Evolutionary conservation across 2,113 vertebrate species (phyloP).

Genomic region (Cynopterus brachyotis): DNA sequence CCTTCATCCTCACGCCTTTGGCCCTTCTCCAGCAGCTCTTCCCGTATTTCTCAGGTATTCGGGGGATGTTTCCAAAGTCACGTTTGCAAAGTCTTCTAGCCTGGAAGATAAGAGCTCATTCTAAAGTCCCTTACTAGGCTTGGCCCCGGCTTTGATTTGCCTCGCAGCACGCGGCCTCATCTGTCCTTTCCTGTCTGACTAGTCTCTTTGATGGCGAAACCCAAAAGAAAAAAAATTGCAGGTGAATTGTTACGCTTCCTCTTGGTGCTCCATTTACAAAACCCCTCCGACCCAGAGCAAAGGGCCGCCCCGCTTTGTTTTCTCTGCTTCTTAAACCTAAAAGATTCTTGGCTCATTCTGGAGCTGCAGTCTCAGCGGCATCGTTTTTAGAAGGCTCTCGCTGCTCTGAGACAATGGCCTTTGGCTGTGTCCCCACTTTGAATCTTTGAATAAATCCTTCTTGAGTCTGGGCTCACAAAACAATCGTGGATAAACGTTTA

Average conservation of each 20-base stretch:
- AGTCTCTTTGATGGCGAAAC: neutral
- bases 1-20: rapidly evolving
- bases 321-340: neutral
- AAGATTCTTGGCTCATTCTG: neutral
- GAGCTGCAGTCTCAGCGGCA: rapidly evolving
- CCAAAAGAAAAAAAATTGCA: neutral
- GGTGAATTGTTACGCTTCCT: neutral
- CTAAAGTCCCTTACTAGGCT: rapidly evolving
- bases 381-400: neutral
- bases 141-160: neutral
- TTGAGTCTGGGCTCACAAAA: neutral
- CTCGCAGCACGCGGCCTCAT: too few relatives aligned
- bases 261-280: neutral
- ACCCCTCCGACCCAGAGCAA: neutral
- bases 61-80: neutral
- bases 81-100: neutral
- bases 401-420: neutral
- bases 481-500: neutral
- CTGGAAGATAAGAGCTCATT: neutral
- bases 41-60: neutral
- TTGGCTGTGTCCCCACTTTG: neutral
- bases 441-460: neutral
- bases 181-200: neutral
- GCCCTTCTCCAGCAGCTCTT: neutral
- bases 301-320: neutral